These are phyloP conservation scores for Hypselothyrea guttata DNA, from an alignment of 2,888 invertebrate species.

Conservation along the genomic window DNA sequence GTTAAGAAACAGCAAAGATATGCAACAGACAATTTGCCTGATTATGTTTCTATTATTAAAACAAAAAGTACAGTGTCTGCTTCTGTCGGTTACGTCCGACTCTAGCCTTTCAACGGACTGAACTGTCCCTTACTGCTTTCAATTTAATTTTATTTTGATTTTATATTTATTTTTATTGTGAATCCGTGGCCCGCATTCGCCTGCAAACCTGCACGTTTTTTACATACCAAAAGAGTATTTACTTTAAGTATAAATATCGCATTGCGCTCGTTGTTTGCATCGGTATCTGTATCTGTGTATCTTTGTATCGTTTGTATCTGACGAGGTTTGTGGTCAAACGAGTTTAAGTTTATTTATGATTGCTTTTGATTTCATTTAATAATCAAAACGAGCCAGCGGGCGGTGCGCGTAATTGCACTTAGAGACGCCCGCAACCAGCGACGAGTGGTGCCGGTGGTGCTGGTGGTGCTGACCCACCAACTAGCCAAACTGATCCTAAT, in stretches of 20 bases:
- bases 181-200: slow-evolving; percentile 36
- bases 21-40: no score
- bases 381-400: slow-evolving; percentile 62
- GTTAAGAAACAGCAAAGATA: no score
- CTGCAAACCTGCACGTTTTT: slow-evolving; percentile 67
- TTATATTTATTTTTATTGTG: slow-evolving; percentile 16
- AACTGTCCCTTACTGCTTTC: slow-evolving; percentile 36
- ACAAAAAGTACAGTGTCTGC: no score
- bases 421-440: slow-evolving; percentile 48
- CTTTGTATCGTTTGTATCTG: slow-evolving; percentile 13
- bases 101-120: no score
- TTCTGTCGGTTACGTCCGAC: no score
- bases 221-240: slow-evolving; percentile 67
- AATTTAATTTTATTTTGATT: slow-evolving; percentile 18
- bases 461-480: slow-evolving; percentile 47
- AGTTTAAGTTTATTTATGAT: slow-evolving; percentile 74
- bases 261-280: slow-evolving; percentile 17
- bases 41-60: no score
- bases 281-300: slow-evolving; percentile 20
- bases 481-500: slow-evolving; percentile 41
- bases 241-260: slow-evolving; percentile 56
- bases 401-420: slow-evolving; percentile 67
- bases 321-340: slow-evolving; percentile 65
- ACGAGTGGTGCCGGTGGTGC: background rate
- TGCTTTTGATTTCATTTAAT: slow-evolving; percentile 75